Evolutionary conservation across 2,113 vertebrate genomes (phyloP).

Genomic region (Brachyistius frenatus): DNA sequence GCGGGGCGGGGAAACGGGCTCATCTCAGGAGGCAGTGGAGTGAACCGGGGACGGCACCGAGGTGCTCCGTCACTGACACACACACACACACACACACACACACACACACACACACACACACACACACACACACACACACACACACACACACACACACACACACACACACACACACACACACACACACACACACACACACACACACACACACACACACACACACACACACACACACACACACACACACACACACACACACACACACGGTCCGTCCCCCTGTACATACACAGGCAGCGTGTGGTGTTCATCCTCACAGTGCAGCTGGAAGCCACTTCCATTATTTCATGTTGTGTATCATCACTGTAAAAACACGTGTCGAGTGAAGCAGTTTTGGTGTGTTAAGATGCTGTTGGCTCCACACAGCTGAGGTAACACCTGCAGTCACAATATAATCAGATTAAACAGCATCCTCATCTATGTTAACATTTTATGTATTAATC

Average conservation of each 20-base stretch:
- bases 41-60: slow-evolving; percentile 55
- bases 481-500: no score
- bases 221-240: background rate
- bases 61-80: slow-evolving; percentile 77
- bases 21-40: slow-evolving; percentile 75
- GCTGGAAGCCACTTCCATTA: slow-evolving; percentile 19
- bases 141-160: slow-evolving; percentile 8
- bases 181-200: slow-evolving; percentile 7
- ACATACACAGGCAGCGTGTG: background rate
- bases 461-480: no score
- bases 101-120: no score
- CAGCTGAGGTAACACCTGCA: background rate
- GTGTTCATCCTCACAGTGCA: slow-evolving; percentile 17
- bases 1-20: slow-evolving; percentile 48
- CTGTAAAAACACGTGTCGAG: background rate
- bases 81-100: slow-evolving; percentile 19
- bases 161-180: slow-evolving; percentile 48
- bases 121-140: background rate
- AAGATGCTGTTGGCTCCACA: no score
- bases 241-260: slow-evolving; percentile 8
- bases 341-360: background rate
- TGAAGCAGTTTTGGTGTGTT: background rate
- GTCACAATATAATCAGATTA: no score
- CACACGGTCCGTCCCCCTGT: no score
- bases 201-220: no score